Base-by-base conservation (phyloP, 1,140 invertebrate genomes). In the Atta texana region DNA sequence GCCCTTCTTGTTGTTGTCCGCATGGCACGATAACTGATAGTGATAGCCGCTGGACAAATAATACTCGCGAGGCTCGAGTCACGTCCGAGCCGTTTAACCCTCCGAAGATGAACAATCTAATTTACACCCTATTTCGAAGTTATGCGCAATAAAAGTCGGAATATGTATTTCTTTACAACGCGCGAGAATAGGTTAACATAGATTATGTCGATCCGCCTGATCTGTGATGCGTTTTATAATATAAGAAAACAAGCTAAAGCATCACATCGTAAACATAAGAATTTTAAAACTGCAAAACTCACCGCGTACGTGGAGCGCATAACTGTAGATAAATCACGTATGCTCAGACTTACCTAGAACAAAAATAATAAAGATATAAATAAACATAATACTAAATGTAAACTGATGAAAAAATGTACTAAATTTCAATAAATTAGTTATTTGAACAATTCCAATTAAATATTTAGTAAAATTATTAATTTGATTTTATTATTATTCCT, bases 331-430 rank as follows among this genome's bases (percentile, higher is more conserved):
- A 69, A 81, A 69, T 44, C 21, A 57, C 1, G 8, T 51, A 39
- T 81, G 39, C 6, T 55, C n/a, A 6, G n/a, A 81, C 77, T 81
- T 81, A 81, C 77, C 77, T 81, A 81, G 49, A 81, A 81, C 77
- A 81, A 81, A 71, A 57, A 51, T 31, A 24, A 69, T 28, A 44
- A 55, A 24, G 3, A 49, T 7, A 5, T 44, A 44, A 76, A 39
- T 3, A 75, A 24, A 61, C 0, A 18, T n/a, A 75, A 75, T 24
- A 39, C 3, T 75, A 39, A 59, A 28, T 24, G n/a, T 21, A 55
- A 8, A 8, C 1, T 24, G 24, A 24, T 24, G 8, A 10, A 44
- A 8, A 44, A 44, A 12, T 10, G 12, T 44, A 44, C 1, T 44
- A 44, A 8, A 44, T 44, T 44, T 44, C 7, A 44, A 8, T 44